Percentiles rank a stretch among this genome's conserved stretches.
phyloP scores from a whole-genome alignment of 1,140 invertebrate genomes.

The Drosophila triauraria region DNA sequence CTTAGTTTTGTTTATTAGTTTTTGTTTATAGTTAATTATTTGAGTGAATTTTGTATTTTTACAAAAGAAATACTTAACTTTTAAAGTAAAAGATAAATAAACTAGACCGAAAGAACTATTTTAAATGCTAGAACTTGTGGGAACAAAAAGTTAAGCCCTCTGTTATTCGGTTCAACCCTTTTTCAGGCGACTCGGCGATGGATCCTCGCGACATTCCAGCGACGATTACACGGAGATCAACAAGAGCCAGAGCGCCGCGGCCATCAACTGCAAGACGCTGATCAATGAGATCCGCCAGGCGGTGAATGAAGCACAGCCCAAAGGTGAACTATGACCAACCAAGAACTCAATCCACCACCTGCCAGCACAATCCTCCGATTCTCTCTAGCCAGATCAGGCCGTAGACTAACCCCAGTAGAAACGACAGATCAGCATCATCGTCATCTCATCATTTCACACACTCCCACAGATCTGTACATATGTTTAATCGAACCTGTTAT shows the following conservation, averaged over 20 bases:
- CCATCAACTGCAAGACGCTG: slow-evolving; percentile 89
- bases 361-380: slow-evolving; percentile 37
- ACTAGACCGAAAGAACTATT: not conserved
- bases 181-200: slow-evolving; percentile 85
- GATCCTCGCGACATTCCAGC: slow-evolving; percentile 88
- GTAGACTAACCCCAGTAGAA: slow-evolving; percentile 39
- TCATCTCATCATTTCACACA: slow-evolving; percentile 35
- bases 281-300: slow-evolving; percentile 93
- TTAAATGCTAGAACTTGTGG: not conserved
- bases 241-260: slow-evolving; percentile 85
- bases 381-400: slow-evolving; percentile 28
- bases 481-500: slow-evolving; percentile 46
- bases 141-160: not conserved
- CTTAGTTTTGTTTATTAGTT: not conserved
- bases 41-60: not conserved
- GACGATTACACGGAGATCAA: slow-evolving; percentile 88
- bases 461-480: slow-evolving; percentile 48
- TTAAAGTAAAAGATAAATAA: no score
- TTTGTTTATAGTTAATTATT: not conserved
- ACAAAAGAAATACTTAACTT: no score
- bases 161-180: slow-evolving; percentile 54
- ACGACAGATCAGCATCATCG: slow-evolving; percentile 9
- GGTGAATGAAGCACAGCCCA: slow-evolving; percentile 92
- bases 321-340: slow-evolving; percentile 87
- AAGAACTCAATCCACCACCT: slow-evolving; percentile 21